phyloP scores from a whole-genome alignment of 2,888 invertebrate genomes.

The Villa cingulata region DNA sequence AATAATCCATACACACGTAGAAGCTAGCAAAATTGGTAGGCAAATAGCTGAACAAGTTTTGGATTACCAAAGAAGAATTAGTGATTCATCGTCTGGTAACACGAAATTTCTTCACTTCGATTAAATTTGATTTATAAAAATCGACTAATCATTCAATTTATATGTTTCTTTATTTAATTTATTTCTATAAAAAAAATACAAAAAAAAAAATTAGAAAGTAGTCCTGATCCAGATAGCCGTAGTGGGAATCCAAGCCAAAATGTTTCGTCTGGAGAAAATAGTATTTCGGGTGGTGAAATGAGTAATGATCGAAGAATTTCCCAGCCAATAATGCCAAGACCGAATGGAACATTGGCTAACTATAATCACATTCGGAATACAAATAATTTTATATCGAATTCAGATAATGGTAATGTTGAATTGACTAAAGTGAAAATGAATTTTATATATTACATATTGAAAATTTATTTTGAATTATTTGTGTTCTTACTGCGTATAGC shows the following conservation, averaged over 20 bases:
- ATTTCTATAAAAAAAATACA: neutral
- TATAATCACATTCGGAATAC: slow-evolving; percentile 21
- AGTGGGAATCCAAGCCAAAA: slow-evolving; percentile 10
- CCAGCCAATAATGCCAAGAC: slow-evolving; percentile 5
- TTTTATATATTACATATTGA: neutral
- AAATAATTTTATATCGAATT: slow-evolving; percentile 31
- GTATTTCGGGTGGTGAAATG: slow-evolving; percentile 11
- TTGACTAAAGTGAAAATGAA: no score
- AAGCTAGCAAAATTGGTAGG: slow-evolving; percentile 72
- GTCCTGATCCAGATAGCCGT: slow-evolving; percentile 13
- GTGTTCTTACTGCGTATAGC: slow-evolving; percentile 1
- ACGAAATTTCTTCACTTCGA: neutral
- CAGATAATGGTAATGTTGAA: slow-evolving; percentile 15
- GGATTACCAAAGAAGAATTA: slow-evolving; percentile 42
- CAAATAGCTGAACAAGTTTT: slow-evolving; percentile 70
- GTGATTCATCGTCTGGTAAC: slow-evolving; percentile 37
- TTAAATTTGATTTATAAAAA: neutral
- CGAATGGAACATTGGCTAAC: slow-evolving; percentile 15
- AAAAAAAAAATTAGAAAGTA: slow-evolving; percentile 12
- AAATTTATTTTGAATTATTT: neutral
- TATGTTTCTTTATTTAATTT: neutral
- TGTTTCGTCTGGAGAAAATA: slow-evolving; percentile 12
- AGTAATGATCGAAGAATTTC: slow-evolving; percentile 6
- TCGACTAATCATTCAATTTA: neutral
- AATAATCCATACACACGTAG: slow-evolving; percentile 60